phyloP scores from a whole-genome alignment of 2,113 vertebrate species.

The Dicentrarchus labrax region DNA sequence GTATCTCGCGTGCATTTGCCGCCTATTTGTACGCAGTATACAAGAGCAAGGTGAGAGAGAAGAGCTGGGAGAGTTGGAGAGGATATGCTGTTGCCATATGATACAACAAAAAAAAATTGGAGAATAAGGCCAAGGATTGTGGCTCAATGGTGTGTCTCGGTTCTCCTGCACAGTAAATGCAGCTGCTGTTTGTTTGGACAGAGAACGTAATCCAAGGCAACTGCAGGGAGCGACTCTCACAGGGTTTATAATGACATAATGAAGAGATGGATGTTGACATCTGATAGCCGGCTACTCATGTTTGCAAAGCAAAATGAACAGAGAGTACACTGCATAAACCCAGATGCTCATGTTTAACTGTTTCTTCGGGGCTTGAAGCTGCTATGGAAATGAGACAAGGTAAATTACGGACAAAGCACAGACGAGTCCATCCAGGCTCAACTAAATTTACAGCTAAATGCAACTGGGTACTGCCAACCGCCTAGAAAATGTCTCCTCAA shows the following conservation, averaged over 20 bases:
- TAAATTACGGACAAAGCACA: slow-evolving; percentile 55
- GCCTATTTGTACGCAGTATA: background rate
- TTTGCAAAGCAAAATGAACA: slow-evolving; percentile 50
- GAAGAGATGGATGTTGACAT: slow-evolving; percentile 63
- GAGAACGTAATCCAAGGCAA: slow-evolving; percentile 23
- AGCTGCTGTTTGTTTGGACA: slow-evolving; percentile 4
- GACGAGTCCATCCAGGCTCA: slow-evolving; percentile 46
- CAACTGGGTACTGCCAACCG: slow-evolving; percentile 30
- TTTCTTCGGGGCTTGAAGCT: slow-evolving; percentile 45
- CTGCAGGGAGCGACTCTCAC: slow-evolving; percentile 26
- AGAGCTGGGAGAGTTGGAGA: background rate
- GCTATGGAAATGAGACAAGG: slow-evolving; percentile 48
- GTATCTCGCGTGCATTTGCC: background rate
- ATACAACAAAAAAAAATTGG: no score
- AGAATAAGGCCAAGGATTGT: background rate
- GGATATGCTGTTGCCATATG: no score
- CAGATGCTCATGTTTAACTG: slow-evolving; percentile 36
- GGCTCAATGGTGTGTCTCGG: background rate
- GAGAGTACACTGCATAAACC: slow-evolving; percentile 31
- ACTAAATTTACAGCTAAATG: slow-evolving; percentile 53
- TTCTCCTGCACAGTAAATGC: background rate
- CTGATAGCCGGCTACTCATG: slow-evolving; percentile 50
- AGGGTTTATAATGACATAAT: slow-evolving; percentile 38
- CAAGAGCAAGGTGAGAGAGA: background rate
- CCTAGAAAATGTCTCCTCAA: slow-evolving; percentile 34